Conservation (phyloP, 2,888 invertebrate genomes). For the Resseliella maxima region DNA sequence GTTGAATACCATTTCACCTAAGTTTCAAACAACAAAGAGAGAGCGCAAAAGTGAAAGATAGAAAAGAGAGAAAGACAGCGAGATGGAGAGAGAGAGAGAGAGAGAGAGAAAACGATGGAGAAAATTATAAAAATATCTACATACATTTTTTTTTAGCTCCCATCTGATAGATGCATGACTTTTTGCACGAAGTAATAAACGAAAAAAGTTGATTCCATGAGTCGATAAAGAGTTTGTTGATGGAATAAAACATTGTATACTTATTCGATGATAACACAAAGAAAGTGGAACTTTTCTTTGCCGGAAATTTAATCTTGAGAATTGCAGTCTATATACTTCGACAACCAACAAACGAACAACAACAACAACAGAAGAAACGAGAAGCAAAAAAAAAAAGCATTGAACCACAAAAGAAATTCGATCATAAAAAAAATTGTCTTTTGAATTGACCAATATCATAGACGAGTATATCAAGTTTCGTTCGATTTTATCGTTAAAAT, state of each 20-base stretch:
- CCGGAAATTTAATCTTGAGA: constrained; percentile 12
- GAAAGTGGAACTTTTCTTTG: background rate
- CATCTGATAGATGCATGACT: too few relatives aligned
- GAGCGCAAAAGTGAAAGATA: too few relatives aligned
- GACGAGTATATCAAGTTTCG: background rate
- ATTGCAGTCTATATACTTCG: background rate
- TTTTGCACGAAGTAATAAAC: background rate
- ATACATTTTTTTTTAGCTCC: too few relatives aligned
- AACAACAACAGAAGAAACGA: background rate
- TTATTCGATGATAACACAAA: background rate
- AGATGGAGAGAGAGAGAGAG: too few relatives aligned
- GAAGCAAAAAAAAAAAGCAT: background rate
- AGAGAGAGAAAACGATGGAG: too few relatives aligned
- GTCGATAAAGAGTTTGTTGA: constrained; percentile 14
- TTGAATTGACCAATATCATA: background rate
- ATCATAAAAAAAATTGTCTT: background rate
- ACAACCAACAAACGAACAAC: too few relatives aligned
- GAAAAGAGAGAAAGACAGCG: too few relatives aligned
- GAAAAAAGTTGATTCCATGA: background rate
- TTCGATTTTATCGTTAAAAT: background rate
- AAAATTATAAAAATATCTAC: too few relatives aligned
- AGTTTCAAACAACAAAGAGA: too few relatives aligned
- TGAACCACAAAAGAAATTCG: constrained; percentile 4
- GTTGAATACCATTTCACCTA: too few relatives aligned
- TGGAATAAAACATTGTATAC: background rate